Base-by-base conservation (phyloP, 2,797 vertebrate species). In the Chromis chromis region DNA sequence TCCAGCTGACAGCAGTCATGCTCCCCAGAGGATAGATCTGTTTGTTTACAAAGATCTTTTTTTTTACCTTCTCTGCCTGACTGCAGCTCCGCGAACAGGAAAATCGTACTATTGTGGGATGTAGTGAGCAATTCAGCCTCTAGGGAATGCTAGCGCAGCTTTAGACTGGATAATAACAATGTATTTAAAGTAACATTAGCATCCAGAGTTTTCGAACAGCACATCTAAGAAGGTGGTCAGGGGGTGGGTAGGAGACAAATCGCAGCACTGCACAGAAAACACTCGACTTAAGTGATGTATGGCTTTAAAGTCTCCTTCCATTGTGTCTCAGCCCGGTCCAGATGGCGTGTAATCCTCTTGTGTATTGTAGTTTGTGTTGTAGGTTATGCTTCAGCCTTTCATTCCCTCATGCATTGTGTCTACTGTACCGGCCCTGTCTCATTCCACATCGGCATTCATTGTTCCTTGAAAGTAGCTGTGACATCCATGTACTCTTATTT, bases 401-500 rank as follows among this genome's bases (percentile, higher is more conserved):
- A 72, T 82, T 75, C 76, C 74, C 21, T 59, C 60, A 24, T 81
- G 44, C 82, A 71, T 90, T 90, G 76, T 88, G 78, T 61, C 75
- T 86, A 85, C 88, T 88, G 87, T 92, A 90, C 78, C 52, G 27
- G 59, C 69, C 68, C 42, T 44, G 86, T 81, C 86, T 83, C 85
- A 90, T 89, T 85, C 72, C 87, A 79, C 90, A 78, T 90, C 90
- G 70, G 70, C 85, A 54, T 79, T 61, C 90, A 88, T 93, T 88
- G 91, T 93, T 86, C 86, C 81, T 70, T 49, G 86, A 86, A 91
- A 92, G 83, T 84, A 83, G 78, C 88, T 83, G 79, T 89, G 87
- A 93, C 91, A 92, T 86, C 84, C 85, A 69, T 91, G 87, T 81
- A 39, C 86, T 83, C 74, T 66, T 88, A 75, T 87, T 85, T 90